These are phyloP conservation scores for Drosophila formosana DNA, from an alignment of 2,888 invertebrate genomes.

Conservation along the genomic window DNA sequence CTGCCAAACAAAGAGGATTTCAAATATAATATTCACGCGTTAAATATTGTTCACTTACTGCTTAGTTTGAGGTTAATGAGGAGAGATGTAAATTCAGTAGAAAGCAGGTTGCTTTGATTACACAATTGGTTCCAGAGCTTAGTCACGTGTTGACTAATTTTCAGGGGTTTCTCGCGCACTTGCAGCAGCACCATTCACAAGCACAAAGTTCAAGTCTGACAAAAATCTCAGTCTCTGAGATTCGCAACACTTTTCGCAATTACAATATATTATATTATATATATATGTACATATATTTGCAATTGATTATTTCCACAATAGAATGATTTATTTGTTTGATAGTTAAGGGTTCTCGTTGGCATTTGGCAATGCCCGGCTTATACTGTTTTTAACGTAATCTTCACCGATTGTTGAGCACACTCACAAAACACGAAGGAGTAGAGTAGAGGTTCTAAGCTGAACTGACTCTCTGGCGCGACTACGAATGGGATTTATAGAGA, in stretches of 20 bases:
- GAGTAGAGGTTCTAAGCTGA: conserved; percentile 64
- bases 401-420: conserved; percentile 17
- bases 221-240: background rate
- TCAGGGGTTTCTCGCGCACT: conserved; percentile 47
- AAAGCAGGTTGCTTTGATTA: conserved; percentile 42
- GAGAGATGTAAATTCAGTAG: conserved; percentile 30
- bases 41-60: conserved; percentile 39
- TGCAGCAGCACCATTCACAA: conserved; percentile 67
- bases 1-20: conserved; percentile 21
- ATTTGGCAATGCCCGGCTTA: conserved; percentile 41
- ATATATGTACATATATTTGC: background rate
- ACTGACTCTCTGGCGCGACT: conserved; percentile 52
- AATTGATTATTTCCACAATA: background rate
- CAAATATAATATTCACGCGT: background rate
- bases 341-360: conserved; percentile 25
- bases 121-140: conserved; percentile 41
- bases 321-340: conserved; percentile 7
- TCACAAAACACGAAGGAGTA: conserved; percentile 33
- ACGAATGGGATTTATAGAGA: conserved; percentile 63
- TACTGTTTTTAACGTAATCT: conserved; percentile 24
- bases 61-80: conserved; percentile 40
- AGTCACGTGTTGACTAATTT: conserved; percentile 55
- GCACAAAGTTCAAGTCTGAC: conserved; percentile 31
- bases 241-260: background rate
- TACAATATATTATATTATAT: background rate